Evolutionary conservation across 2,113 vertebrate species (phyloP), one percentile per base, ranked within the genome.

Genomic region (Romanogobio albipinnatus): DNA sequence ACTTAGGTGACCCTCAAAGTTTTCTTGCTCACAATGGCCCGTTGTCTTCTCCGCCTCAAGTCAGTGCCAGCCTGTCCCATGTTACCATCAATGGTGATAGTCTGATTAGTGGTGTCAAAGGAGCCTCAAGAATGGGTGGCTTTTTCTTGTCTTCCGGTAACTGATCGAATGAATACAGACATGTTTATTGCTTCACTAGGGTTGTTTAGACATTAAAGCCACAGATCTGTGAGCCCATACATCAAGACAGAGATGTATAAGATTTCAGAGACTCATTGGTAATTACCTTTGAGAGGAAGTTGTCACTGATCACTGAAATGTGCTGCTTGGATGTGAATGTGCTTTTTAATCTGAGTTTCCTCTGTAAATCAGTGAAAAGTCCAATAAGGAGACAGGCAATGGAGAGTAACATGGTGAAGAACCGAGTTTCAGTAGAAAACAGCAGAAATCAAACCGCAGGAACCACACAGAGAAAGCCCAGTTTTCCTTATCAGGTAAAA

Each of bases 401-500:
- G 85, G 92, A 93, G 58, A 91, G 64, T 10, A 80, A 36, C 80
- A 90, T 90, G 81, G 93, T 87, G 76, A 93, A 91, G 70, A 92
- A 84, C 26, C 94, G 77, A 91, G 76, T 59, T 80, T 86, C 91
- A 83, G 78, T 89, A 86, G 93, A 95, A 86, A 88, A 91, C 66
- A 91, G 93, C 91, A 93, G 90, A 87, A 77, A 10, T 51, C 92
- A 92, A 90, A 88, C 73, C 51, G 33, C 91, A 45, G 73, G 84
- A 79, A 92, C 90, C 82, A 84, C 76, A 86, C 89, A 84, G 88
- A 85, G 88, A 91, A 95, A 90, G n/a, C 71, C 91, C 81, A 83
- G 51, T 87, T 86, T 91, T 51, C 86, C 83, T 53, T 70, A 85
- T 88, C 94, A 95, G 94, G 97, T 98, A 95, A 80, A 11, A 77